Base-by-base conservation (phyloP, 23 tunicate genomes). In the Trididemnum nubilum region DNA sequence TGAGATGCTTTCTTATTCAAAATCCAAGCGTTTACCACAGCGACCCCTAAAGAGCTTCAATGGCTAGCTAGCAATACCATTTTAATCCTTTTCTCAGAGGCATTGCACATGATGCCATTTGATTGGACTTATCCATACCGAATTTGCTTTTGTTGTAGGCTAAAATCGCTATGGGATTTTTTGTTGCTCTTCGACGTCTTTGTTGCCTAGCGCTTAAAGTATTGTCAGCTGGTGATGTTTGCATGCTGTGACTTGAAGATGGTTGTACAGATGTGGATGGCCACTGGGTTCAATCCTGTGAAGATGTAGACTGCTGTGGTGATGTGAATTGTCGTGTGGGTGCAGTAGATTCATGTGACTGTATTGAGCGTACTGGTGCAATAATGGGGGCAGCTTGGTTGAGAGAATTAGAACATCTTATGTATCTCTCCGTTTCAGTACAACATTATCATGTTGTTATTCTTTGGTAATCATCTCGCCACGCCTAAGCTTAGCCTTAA, bases 361-460 rank as follows among this genome's bases (percentile, higher is more conserved):
- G 74, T 7, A 33, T 67, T 67, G 74, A 67, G 33, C 74, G 38
- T 73, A 73, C 78, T 37, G 78, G 78, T 15, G 31, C 78, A 28
- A 73, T 73, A 73, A 73, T 73, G 57, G 78, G 78, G 22, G 78
- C 78, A 73, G 78, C 40, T 78, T 78, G 40, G 82, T 78, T 34
- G 82, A 0, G 0, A 78, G 70, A 36, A 78, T 57, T 38, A 71
- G 28, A 34, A 78, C 82, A 78, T 78, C 70, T 78, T 40, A 36
- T 33, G 57, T 73, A 40, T 73, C 78, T 40, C 30, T 73, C 78
- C 78, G 39, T 38, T 73, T 73, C 78, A 73, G 71, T 31, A 54
- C 82, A 57, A 78, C 70, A 31, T 54, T 78, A 19, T 71, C 82
- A 78, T 78, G 27, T 78, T 78, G 38, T 15, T 78, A 71, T 78